phyloP scores from a whole-genome alignment of 2,113 vertebrate genomes.

The Coryphaenoides rupestris region DNA sequence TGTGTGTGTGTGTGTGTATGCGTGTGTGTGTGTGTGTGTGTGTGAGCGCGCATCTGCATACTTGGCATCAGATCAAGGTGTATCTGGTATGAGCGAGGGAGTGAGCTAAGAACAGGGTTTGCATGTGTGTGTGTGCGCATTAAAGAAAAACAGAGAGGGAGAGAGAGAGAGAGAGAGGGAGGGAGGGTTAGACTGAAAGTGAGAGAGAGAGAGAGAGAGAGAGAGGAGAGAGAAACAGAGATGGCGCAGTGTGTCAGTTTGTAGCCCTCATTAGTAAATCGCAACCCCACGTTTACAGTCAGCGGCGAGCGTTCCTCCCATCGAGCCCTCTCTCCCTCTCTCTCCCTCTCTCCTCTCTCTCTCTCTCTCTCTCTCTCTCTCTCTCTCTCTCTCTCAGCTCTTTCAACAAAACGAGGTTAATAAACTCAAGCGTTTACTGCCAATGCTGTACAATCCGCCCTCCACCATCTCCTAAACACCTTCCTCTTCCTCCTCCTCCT shows the following conservation, averaged over 20 bases:
- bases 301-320: slow-evolving; percentile 16
- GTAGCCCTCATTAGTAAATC: slow-evolving; percentile 83
- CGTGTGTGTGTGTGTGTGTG: too few species aligned
- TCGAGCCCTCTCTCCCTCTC: slow-evolving; percentile 53
- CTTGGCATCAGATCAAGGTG: slow-evolving; percentile 83
- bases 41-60: slow-evolving; percentile 45
- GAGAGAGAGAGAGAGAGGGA: background rate
- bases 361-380: slow-evolving; percentile 9
- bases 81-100: slow-evolving; percentile 62
- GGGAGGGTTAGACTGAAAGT: too few species aligned
- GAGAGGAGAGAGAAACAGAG: slow-evolving; percentile 41
- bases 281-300: slow-evolving; percentile 70
- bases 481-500: slow-evolving; percentile 27
- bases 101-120: slow-evolving; percentile 46
- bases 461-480: background rate
- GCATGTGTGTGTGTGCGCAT: slow-evolving; percentile 24
- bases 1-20: slow-evolving; percentile 29
- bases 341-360: slow-evolving; percentile 30
- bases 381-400: slow-evolving; percentile 50
- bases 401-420: slow-evolving; percentile 79
- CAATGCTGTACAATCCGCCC: slow-evolving; percentile 51
- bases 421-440: slow-evolving; percentile 88
- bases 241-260: slow-evolving; percentile 63
- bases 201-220: background rate
- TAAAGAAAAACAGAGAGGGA: background rate